Conservation (phyloP, 2,797 vertebrate species). For the Enteromius paludinosus region DNA sequence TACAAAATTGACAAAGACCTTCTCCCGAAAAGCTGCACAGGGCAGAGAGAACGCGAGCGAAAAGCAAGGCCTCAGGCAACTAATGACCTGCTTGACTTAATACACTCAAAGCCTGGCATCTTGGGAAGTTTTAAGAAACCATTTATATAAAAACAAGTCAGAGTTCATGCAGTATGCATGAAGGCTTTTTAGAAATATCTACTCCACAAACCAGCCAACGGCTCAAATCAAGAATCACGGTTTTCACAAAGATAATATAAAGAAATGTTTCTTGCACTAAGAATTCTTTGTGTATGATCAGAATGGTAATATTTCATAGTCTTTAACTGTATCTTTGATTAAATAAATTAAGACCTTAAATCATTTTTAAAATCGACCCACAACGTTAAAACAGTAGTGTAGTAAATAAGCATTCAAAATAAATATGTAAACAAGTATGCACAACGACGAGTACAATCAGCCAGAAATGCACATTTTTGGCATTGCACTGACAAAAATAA, state of each 20-base stretch:
- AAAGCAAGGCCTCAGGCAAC: neutral
- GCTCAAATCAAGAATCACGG: neutral
- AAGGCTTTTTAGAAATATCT: neutral
- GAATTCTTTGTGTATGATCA: neutral
- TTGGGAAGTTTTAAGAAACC: neutral
- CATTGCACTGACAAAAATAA: neutral
- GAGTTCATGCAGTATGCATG: neutral
- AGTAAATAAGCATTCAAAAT: neutral
- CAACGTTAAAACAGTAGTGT: neutral
- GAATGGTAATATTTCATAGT: neutral
- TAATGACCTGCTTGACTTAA: neutral
- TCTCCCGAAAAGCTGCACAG: neutral
- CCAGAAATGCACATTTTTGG: neutral
- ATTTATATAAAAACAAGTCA: neutral
- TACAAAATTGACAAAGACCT: neutral
- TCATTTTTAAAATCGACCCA: neutral
- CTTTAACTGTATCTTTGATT: neutral
- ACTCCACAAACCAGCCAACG: neutral
- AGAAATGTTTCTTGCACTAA: neutral
- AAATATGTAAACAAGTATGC: neutral
- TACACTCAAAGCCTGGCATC: neutral
- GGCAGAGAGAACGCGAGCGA: neutral
- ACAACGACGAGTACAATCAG: neutral
- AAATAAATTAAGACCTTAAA: neutral
- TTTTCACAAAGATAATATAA: neutral